Evolutionary conservation across 2,113 vertebrate species (phyloP), one percentile per base, ranked within the genome.

Genomic region (Psettodes erumei): DNA sequence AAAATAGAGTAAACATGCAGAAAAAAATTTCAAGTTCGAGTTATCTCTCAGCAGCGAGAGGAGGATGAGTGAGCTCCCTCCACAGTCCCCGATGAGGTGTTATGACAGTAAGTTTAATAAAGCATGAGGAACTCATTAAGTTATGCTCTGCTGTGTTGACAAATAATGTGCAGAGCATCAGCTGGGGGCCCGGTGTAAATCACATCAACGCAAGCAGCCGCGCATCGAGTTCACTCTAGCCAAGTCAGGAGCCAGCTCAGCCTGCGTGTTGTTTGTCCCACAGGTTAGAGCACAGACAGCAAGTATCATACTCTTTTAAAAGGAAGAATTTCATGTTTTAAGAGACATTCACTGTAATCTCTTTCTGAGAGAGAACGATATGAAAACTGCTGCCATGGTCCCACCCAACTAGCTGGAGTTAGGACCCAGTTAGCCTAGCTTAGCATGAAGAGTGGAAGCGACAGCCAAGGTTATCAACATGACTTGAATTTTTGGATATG

Each of bases 81-180:
- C 85, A 53, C 84, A 82, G 78, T 93, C 91, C 91, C 92, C 71
- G 86, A 73, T 79, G 93, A 95, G 90, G 89, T 94, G 86, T 94
- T 95, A 93, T 95, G 93, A 95, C 92, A 93, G 93, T 88, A 91
- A 81, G 76, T 85, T 95, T 95, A 95, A 95, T 95, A 95, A 95
- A 95, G 89, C 90, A 93, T 93, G 93, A 95, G 94, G 84, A 94
- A 89, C 75, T 93, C 89, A 93, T 95, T 95, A 95, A 95, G 92
- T 94, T 94, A 95, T 93, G 90, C 92, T 94, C 79, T 90, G 47
- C 87, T 89, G 91, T 87, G 91, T 93, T 95, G 95, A 94, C 93
- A 95, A 95, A 94, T 94, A 95, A 93, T 90, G 84, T 82, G 40
- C 78, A 91, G 91, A 86, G 83, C 79, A 83, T 89, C 90, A 42